Conservation (phyloP, 92 coral and sea anemone genomes). For the Micromussa lordhowensis region DNA sequence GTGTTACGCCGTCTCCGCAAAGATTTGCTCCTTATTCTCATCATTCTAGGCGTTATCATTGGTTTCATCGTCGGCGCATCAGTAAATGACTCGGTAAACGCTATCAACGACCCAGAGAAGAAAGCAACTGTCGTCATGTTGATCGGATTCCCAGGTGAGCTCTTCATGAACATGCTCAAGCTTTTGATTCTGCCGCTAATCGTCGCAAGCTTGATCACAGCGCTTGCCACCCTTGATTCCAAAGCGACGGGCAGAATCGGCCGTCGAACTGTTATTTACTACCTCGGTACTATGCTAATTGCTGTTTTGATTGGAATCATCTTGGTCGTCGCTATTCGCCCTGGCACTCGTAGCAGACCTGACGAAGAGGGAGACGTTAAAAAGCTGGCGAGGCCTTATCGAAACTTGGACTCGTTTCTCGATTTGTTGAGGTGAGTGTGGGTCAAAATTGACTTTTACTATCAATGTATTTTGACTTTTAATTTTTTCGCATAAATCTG, state of each 20-base stretch:
- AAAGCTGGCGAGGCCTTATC: slow-evolving; percentile 66
- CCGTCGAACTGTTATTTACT: slow-evolving; percentile 88
- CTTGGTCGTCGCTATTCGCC: slow-evolving; percentile 81
- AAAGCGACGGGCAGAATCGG: slow-evolving; percentile 93
- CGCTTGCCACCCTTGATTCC: slow-evolving; percentile 85
- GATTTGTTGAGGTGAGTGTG: slow-evolving; percentile 84
- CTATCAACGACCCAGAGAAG: slow-evolving; percentile 77
- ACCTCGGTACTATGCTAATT: slow-evolving; percentile 71
- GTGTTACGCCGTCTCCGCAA: slow-evolving; percentile 63
- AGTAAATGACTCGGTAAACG: slow-evolving; percentile 78
- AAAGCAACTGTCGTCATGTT: slow-evolving; percentile 77
- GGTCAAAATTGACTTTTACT: background rate
- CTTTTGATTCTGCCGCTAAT: slow-evolving; percentile 86
- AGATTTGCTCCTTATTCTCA: slow-evolving; percentile 79
- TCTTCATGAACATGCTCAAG: slow-evolving; percentile 90
- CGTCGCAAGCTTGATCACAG: slow-evolving; percentile 84
- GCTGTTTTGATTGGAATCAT: slow-evolving; percentile 87
- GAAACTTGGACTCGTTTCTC: slow-evolving; percentile 87
- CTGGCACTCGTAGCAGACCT: slow-evolving; percentile 80
- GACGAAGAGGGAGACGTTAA: slow-evolving; percentile 20
- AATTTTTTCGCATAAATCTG: background rate
- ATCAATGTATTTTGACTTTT: background rate
- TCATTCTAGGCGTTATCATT: slow-evolving; percentile 78
- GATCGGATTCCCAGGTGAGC: slow-evolving; percentile 92
- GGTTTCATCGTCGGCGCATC: slow-evolving; percentile 84